Evolutionary conservation across 1,140 invertebrate genomes (phyloP), one percentile per base, ranked within the genome.

Genomic region (Drosophila neocordata): DNA sequence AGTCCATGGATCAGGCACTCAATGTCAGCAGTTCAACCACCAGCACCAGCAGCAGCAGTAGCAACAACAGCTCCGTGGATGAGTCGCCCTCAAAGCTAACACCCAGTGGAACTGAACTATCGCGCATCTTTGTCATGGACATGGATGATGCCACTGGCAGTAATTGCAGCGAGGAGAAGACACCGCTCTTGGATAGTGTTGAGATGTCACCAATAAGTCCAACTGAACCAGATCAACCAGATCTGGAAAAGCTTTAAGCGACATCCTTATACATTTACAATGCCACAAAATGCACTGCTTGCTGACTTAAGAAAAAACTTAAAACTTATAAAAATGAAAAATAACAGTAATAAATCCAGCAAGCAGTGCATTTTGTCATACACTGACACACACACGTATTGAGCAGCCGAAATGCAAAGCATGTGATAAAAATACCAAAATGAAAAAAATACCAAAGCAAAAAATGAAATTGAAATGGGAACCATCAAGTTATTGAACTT

Each of bases 181-280:
- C 89, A 6, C 91, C 91, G 34, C 72, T 92, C 0, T 69, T 92
- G 44, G 91, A 92, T 51, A 90, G 89, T 55, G 90, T 92, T 13
- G 91, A 92, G 65, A 91, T 92, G 89, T 92, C 91, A 7, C 90
- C 90, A 1, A 92, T 91, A 24, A 92, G 91, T 82, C 91, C 91
- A 73, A 92, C 87, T 8, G 91, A 91, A 51, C 67, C 87, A n/a
- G 77, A 91, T 35, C 67, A 89, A 22, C 62, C 76, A n/a, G 72
- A 80, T 7, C 57, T 79, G 62, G 75, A 84, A 24, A 84, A 90
- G 72, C 83, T 84, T 24, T 89, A 90, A 84, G 58, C 64, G 34
- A 34, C 0, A 15, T 18, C 35, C 57, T 48, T 38, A 20, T 13
- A 56, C 24, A 66, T n/a, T 65, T 20, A 69, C 58, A 65, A 61